Evolutionary conservation across 1,140 invertebrate genomes (phyloP).

Genomic region (Cephus cinctus): DNA sequence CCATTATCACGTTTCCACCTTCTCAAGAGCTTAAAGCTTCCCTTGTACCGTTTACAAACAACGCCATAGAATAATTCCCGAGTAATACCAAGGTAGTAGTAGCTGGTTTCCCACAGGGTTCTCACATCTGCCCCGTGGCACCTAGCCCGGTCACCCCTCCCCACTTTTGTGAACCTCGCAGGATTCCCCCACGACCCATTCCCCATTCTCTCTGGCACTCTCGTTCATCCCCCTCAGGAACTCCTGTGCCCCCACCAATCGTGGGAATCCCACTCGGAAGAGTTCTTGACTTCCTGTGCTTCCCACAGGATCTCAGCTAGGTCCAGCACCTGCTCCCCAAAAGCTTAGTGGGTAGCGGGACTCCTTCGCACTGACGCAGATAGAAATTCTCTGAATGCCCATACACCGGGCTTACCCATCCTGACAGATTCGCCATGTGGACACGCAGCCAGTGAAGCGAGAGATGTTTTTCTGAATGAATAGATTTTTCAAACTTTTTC

Average conservation of each 20-base stretch:
- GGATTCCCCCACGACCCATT: slow-evolving; percentile 6
- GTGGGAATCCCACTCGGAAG: slow-evolving; percentile 55
- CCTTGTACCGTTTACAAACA: no score
- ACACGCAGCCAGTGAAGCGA: no score
- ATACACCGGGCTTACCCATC: no score
- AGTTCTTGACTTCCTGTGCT: slow-evolving; percentile 57
- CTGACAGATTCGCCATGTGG: not conserved
- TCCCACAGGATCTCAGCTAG: slow-evolving; percentile 49
- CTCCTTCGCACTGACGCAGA: slow-evolving; percentile 11
- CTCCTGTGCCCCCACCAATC: slow-evolving; percentile 35
- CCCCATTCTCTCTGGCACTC: slow-evolving; percentile 6
- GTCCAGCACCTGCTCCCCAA: slow-evolving; percentile 44
- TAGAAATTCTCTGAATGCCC: not conserved
- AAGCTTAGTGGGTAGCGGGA: slow-evolving; percentile 22
- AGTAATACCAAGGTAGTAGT: slow-evolving; percentile 2
- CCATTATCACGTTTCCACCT: no score
- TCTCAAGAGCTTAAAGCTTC: no score
- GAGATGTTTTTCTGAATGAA: no score
- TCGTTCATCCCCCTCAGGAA: slow-evolving; percentile 14
- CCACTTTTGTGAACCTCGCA: slow-evolving; percentile 31
- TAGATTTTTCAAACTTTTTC: no score
- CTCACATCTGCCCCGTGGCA: slow-evolving; percentile 44
- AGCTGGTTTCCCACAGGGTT: slow-evolving; percentile 50
- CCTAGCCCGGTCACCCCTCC: slow-evolving; percentile 25
- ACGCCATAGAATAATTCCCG: not conserved